Evolutionary conservation across 2,113 vertebrate species (phyloP), one percentile per base, ranked within the genome.

Genomic region (Aleadryas rufinucha): DNA sequence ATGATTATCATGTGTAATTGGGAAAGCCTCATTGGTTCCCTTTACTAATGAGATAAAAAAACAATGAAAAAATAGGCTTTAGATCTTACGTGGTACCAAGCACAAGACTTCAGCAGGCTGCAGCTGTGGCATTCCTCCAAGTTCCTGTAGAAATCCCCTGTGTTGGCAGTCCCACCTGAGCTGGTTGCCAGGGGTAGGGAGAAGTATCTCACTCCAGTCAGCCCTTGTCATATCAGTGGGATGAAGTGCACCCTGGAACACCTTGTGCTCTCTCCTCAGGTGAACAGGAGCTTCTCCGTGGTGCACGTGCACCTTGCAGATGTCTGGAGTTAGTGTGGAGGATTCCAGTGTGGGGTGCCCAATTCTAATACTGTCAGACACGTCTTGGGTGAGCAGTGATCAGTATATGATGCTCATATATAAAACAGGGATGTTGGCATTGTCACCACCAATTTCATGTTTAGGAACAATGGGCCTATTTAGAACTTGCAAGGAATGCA

Each of bases 181-280:
- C 27, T 65, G 31, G 33, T 5, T 64, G 9, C 4, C 37, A 70
- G 23, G 1, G 17, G 10, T 7, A n/a, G 33, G 39, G 13, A 41
- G 56, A 41, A 45, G 6, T 5, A 4, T 6, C 23, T 23, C 42
- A 4, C 10, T 71, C 10, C 31, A 66, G 19, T 8, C 53, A 42
- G 13, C 41, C 4, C 9, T 1, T 7, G 13, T 11, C 35, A 2
- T 6, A 41, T 2, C 0, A 0, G 2, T 20, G 45, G 63, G 52
- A 65, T 39, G 41, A 87, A 21, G 11, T 35, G 31, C 11, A 10
- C 20, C 28, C 39, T 33, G 15, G 39, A 88, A 63, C 1, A 3
- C 8, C 11, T 4, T 1, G 1, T 65, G 59, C n/a, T 42, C 33
- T 70, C 26, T n/a, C n/a, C 44, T 28, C 3, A 2, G 11, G 31